Evolutionary conservation across 2,888 invertebrate species (phyloP), one percentile per base, ranked within the genome.

Genomic region (Andrena dorsata): DNA sequence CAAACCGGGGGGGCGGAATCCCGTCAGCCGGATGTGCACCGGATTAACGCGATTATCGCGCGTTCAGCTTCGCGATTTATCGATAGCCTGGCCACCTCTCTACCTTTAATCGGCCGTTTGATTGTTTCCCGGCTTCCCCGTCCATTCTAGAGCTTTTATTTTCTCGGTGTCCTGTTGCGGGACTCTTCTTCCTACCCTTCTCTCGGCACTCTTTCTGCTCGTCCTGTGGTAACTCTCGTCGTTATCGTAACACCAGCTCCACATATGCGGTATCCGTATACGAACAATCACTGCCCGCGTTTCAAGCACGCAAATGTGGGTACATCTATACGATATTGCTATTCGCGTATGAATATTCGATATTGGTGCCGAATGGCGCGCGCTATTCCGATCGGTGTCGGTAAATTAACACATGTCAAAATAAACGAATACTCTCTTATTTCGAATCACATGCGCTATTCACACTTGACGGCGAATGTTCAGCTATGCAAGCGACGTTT

Each of bases 11-110:
- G 76, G 80, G 75, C 79, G 88, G 86, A 84, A 87, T 84, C 86
- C 88, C 86, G 81, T 65, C 80, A 73, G 71, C 78, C 82, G 86
- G 80, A 88, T 86, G 82, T 79, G 82, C 84, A 80, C 86, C 86
- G 79, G 88, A 88, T 87, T 85, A 88, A 86, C 88, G 84, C 84
- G 86, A 87, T 88, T 87, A 88, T 85, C 79, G 84, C 80, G 65
- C 78, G 82, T 88, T 86, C 84, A 68, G 70, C 72, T 82, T 82
- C 69, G 63, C 70, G 82, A 85, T 85, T 85, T 83, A 82, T 83
- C 71, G 73, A 82, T 82, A 82, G 49, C 78, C 69, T 28, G 65
- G 69, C 76, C 78, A 64, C 73, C 65, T 64, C 56, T 64, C 35
- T 61, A 41, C 79, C 80, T 80, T 80, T 78, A 80, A 80, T 80